A percentile compares a stretch with the other conserved stretches of the same genome.
Evolutionary conservation across 2,113 vertebrate species (phyloP).

Genomic region (Phoenicopterus ruber): DNA sequence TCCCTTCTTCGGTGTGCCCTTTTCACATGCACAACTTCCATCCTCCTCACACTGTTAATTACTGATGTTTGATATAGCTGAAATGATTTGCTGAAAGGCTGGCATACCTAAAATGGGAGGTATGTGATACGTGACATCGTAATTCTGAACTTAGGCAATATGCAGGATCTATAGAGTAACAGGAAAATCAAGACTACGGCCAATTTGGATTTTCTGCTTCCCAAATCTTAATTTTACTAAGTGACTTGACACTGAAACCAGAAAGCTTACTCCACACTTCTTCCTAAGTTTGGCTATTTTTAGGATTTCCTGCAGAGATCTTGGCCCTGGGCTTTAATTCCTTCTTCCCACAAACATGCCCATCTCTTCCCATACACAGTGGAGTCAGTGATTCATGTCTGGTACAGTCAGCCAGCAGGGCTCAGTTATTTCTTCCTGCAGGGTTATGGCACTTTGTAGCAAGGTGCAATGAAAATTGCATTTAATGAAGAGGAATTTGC

Average conservation of each 20-base stretch:
- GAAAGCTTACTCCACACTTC: not conserved
- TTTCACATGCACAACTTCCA: not conserved
- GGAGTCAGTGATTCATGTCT: conserved; percentile 40
- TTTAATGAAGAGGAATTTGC: not conserved
- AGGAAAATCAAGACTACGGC: not conserved
- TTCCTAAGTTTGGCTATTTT: conserved; percentile 16
- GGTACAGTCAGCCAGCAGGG: not conserved
- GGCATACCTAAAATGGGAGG: not conserved
- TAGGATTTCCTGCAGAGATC: conserved; percentile 32
- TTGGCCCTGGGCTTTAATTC: conserved; percentile 29
- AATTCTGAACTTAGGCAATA: not conserved
- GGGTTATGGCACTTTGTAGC: not conserved
- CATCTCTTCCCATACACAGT: not conserved
- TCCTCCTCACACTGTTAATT: not conserved
- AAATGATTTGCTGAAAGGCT: not conserved
- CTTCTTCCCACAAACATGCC: conserved; percentile 9
- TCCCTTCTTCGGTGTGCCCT: not conserved
- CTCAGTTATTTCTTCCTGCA: not conserved
- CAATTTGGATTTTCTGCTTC: not conserved
- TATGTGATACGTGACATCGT: not conserved
- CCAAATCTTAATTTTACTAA: not conserved
- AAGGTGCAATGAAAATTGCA: not conserved
- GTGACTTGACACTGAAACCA: not conserved
- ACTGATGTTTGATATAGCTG: not conserved
- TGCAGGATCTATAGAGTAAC: not conserved